Base-by-base conservation (phyloP, 2,797 vertebrate genomes). In the Notoglanidium macrostoma region DNA sequence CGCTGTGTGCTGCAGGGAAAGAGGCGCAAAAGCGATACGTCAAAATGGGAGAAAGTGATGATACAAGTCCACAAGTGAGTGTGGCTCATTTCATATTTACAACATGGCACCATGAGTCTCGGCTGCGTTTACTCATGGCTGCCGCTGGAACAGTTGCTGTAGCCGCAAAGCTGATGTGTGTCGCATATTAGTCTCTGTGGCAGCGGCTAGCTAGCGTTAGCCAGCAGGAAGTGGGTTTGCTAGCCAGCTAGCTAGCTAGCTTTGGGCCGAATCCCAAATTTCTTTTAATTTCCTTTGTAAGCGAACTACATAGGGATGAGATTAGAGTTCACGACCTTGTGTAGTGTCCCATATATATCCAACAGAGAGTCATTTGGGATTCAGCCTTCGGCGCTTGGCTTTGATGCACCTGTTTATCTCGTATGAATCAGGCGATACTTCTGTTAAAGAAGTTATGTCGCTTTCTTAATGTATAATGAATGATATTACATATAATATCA, bases 51-150 rank as follows among this genome's bases (percentile, higher is more conserved):
- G 91, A 91, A 40, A 83, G 92, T 61, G 84, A 70, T 84, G 70
- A 77, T 85, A 86, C 92, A 86, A 91, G 88, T 90, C 84, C 90
- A 92, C 89, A 86, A 93, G 95, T 96, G 92, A 89, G 93, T 92
- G 57, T 14, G 11, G 21, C 54, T 61, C 14, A 17, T 68, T 68
- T 61, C 14, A 19, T 19, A 7, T 29, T 74, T 26, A 65, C 63
- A 68, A 26, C 80, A 32, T 67, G 44, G 17, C 80, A 7, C 9
- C 63, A 15, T 5, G 61, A 21, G 1, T 9, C 44, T 46, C n/a
- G 17, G 32, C 80, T 23, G 8, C n/a, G 10, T 67, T 65, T 11
- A 51, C 14, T 2, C 80, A 8, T 23, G n/a, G 78, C 40, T 67
- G 59, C 59, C 1, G 14, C 2, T 26, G 40, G 21, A 82, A 63